Evolutionary conservation across 2,797 vertebrate genomes (phyloP).

Genomic region (Coccyzus lansbergi): DNA sequence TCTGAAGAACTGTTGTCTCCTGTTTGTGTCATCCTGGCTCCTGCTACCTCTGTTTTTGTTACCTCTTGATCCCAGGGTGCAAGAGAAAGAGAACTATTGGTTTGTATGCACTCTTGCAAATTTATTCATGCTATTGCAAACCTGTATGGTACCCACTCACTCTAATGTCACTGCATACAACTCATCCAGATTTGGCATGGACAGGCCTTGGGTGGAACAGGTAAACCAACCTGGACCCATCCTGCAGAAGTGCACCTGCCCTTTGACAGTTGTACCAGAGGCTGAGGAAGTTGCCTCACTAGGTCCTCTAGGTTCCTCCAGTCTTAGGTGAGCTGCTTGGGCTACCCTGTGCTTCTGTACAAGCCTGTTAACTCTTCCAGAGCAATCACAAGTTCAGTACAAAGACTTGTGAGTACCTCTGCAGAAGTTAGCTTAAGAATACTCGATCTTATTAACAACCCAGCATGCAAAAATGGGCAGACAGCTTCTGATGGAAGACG

Average conservation of each 20-base stretch:
- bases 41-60: background rate
- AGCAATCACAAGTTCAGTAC: background rate
- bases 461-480: background rate
- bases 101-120: background rate
- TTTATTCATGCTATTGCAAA: background rate
- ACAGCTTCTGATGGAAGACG: background rate
- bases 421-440: background rate
- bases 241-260: background rate
- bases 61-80: background rate
- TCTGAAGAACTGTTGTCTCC: background rate
- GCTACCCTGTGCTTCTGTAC: background rate
- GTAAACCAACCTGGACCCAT: background rate
- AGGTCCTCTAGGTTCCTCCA: background rate
- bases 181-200: background rate
- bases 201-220: background rate
- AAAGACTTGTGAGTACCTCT: background rate
- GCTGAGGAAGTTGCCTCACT: background rate
- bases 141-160: fast-evolving
- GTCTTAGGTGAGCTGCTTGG: background rate
- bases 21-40: background rate
- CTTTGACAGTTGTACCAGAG: background rate
- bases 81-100: background rate
- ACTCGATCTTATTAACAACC: background rate
- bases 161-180: background rate
- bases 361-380: background rate